phyloP scores from a whole-genome alignment of 2,888 invertebrate species.

The Papilio elwesi region DNA sequence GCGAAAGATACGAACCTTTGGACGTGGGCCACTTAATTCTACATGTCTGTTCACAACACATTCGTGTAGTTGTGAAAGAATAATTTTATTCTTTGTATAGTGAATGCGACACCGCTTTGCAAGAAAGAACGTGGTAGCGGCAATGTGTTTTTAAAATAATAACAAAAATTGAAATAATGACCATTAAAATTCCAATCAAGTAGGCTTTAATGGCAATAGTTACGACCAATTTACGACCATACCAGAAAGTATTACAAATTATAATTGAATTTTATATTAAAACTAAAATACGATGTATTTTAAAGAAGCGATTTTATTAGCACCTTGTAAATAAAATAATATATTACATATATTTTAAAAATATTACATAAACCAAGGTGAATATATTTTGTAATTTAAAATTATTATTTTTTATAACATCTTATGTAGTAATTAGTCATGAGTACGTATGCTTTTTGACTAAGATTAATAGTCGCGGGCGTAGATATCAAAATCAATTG shows the following conservation, averaged over 20 bases:
- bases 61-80: slow-evolving; percentile 4
- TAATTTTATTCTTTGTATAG: slow-evolving; percentile 16
- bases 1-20: slow-evolving; percentile 1
- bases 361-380: too few relatives aligned
- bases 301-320: too few relatives aligned
- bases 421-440: background rate
- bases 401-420: background rate
- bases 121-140: background rate
- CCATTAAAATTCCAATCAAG: too few relatives aligned
- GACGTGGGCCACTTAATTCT: slow-evolving; percentile 18
- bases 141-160: too few relatives aligned
- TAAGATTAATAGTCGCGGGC: slow-evolving; percentile 19
- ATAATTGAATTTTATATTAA: too few relatives aligned
- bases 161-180: too few relatives aligned
- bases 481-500: slow-evolving; percentile 58
- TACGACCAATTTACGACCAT: too few relatives aligned
- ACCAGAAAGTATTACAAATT: too few relatives aligned
- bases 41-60: slow-evolving; percentile 8
- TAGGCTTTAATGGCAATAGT: too few relatives aligned
- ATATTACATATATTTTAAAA: too few relatives aligned
- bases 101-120: background rate
- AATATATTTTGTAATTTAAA: background rate
- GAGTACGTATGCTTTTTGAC: slow-evolving; percentile 25
- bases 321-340: too few relatives aligned
- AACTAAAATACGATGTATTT: too few relatives aligned